Evolutionary conservation across 2,113 vertebrate species (phyloP), one percentile per base, ranked within the genome.

Genomic region (Etheostoma cragini): DNA sequence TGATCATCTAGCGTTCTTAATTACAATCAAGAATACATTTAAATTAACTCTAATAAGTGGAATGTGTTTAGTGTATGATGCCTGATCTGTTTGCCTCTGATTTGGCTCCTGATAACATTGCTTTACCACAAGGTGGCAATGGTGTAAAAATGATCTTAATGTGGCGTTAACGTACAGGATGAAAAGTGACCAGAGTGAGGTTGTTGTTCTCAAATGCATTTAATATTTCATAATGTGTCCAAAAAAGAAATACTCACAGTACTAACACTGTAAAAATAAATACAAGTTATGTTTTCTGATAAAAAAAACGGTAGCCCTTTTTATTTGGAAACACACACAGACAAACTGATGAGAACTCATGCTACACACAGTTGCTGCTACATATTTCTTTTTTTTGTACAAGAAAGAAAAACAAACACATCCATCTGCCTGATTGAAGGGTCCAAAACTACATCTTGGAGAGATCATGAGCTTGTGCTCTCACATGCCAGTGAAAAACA

Each of bases 221-320:
- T 90, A 93, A 90, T 89, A 84, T 66, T 91, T 81, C 35, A 69
- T 84, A 54, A 78, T 85, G 54, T 87, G 72, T 90, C 81, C 49
- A 81, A 92, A 92, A 83, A 71, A 84, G 61, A 54, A 52, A 50
- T 53, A 66, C 67, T 86, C 71, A 87, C 87, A 70, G 64, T 86
- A 91, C 88, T 70, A 80, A 73, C 76, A 90, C 82, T 77, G 54
- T 85, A 92, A 94, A 93, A 95, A 91, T 87, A 90, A 93, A 85
- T 62, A 87, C 76, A 86, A 76, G 38, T 80, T 57, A 87, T 53
- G 54, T 90, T 71, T 26, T 91, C 76, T 70, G 82, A 79, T 93
- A 94, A 91, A 88, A 91, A 88, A 94, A 93, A 87, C 77, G 63
- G 91, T 95, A 95, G 95, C 95, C 95, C 95, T 95, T 95, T 93